Base-by-base conservation (phyloP, 2,888 invertebrate genomes). In the Aphrophora alni region DNA sequence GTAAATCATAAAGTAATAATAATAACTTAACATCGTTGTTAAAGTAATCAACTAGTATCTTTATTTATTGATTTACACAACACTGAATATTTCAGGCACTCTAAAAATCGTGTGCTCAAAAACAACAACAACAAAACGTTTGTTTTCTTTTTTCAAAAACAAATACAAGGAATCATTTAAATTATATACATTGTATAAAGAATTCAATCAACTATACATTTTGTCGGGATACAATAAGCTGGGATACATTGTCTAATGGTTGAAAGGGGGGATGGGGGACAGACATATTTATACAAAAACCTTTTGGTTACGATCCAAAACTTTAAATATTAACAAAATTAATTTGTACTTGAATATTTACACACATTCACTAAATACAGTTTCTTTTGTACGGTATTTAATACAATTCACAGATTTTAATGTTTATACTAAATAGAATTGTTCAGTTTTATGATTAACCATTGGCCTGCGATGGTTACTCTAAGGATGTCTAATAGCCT, bases 41-140 rank as follows among this genome's bases (percentile, higher is more conserved):
- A 80, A 79, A 81, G 80, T 82, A 82, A 81, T 82, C 82, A 82
- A 83, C 82, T 83, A 80, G 27, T 80, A 81, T 59, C 59, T 83
- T 79, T 73, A 73, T 83, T 83, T 83, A 83, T 83, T 83, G 81
- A 83, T 82, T 80, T 82, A 82, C 80, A 81, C 82, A 77, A 83
- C 83, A 83, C 81, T 78, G 81, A 82, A 77, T 78, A 82, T 70
- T 79, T 81, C 82, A 83, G 83, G 82, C 82, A 82, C 82, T 82
- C 83, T 77, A 79, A 79, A 83, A 59, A 59, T 77, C 38, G 71
- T 80, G 82, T 82, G 82, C 82, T 80, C 83, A 82, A 83, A 83
- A n/a, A n/a, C n/a, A n/a, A 83, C 82, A 80, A 82, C 74, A 80
- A 83, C 80, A 77, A 79, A 59, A 74, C 24, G 51, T 25, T 24